Base-by-base conservation (phyloP, 35 echinoderm and acorn worm species). In the Hemicentrotus pulcherrimus region DNA sequence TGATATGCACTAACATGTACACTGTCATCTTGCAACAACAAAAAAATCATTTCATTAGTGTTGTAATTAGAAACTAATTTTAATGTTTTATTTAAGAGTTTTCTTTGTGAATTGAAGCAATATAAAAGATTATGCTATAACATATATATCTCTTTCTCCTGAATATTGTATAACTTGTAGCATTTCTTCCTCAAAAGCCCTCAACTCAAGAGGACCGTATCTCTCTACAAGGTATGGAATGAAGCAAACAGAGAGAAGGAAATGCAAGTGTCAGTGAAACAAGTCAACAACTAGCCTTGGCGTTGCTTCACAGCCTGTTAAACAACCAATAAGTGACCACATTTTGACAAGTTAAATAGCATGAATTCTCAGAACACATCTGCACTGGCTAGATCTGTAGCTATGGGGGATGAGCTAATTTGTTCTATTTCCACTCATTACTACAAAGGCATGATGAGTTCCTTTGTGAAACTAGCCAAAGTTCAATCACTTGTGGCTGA, bases 361-460 rank as follows among this genome's bases (percentile, higher is more conserved):
- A n/a, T 78, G 65, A 78, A 78, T 78, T 78, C 22, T 78, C 65
- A 28, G 24, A 78, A 78, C 65, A 78, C 19, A 78, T 78, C 65
- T 78, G 65, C 65, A 78, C 28, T 78, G 22, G 65, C 6, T 78
- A 78, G 65, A 78, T 78, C 65, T 78, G 65, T 78, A 78, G 65
- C 65, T 5, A 78, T n/a, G 19, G 65, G 65, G 65, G 65, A 78
- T 78, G 65, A 22, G 65, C 65, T 78, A 78, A 78, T 78, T 78
- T 78, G 65, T 78, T 78, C 65, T 78, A 78, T 78, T 78, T 78
- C 65, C 65, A 78, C 65, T 78, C 65, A 78, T 78, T 78, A 78
- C 65, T 78, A 7, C 65, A 78, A 78, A 78, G 22, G 22, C 19
- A 78, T 78, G 65, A 78, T 78, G 28, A 78, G 65, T 78, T 78